A percentile compares a stretch with the other conserved stretches of the same genome.
Evolutionary conservation across 2,888 invertebrate species (phyloP).

Genomic region (Polymixis flavicincta): DNA sequence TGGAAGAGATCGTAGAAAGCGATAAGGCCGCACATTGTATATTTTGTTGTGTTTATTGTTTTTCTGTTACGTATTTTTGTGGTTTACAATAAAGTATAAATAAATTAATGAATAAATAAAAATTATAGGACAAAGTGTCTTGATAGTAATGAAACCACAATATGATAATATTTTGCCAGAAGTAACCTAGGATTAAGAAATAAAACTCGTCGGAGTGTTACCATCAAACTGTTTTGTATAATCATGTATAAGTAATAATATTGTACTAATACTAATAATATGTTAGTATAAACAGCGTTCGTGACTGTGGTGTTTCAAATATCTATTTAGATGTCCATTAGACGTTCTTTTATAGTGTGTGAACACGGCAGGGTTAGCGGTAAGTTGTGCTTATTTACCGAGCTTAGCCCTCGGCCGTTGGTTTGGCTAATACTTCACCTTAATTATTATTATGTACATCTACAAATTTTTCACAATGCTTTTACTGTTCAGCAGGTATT

Average conservation of each 20-base stretch:
- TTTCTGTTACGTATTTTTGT: no score
- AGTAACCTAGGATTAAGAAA: slow-evolving; percentile 5
- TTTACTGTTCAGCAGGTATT: slow-evolving; percentile 29
- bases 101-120: no score
- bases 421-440: slow-evolving; percentile 32
- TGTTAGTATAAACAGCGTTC: slow-evolving; percentile 34
- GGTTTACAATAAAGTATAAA: no score
- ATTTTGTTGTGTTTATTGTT: no score
- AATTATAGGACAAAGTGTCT: background rate
- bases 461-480: background rate
- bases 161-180: slow-evolving; percentile 25
- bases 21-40: no score
- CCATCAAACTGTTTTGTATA: slow-evolving; percentile 16
- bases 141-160: slow-evolving; percentile 11
- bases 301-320: slow-evolving; percentile 42
- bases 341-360: slow-evolving; percentile 45
- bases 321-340: slow-evolving; percentile 45
- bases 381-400: slow-evolving; percentile 35
- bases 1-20: no score
- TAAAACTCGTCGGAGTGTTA: slow-evolving; percentile 52
- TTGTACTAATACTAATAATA: slow-evolving; percentile 41
- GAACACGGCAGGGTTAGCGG: slow-evolving; percentile 49
- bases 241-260: slow-evolving; percentile 30
- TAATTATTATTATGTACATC: slow-evolving; percentile 32
- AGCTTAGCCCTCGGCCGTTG: slow-evolving; percentile 4